A percentile compares a stretch with the other conserved stretches of the same genome.
Conservation (phyloP, 2,888 invertebrate species). For the Gymnoscelis rufifasciata region DNA sequence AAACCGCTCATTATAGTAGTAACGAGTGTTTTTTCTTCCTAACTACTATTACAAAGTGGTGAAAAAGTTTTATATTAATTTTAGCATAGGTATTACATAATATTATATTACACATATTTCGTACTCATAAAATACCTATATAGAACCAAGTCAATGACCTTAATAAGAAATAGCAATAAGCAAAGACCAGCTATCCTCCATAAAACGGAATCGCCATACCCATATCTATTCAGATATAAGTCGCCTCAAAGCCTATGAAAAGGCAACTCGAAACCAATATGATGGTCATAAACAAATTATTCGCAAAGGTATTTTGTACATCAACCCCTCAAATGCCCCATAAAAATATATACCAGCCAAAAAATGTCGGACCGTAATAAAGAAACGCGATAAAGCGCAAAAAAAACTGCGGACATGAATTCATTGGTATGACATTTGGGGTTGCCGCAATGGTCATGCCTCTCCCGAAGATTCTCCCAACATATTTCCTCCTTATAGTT, state of each 20-base stretch:
- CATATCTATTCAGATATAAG: too few species aligned
- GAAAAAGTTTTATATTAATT: too few species aligned
- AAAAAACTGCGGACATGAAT: slow-evolving; percentile 76
- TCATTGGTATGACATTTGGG: slow-evolving; percentile 78
- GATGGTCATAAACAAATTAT: slow-evolving; percentile 71
- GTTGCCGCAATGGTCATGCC: slow-evolving; percentile 65
- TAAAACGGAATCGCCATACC: slow-evolving; percentile 18
- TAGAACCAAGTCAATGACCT: background rate
- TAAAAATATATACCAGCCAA: slow-evolving; percentile 52
- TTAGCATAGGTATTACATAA: too few species aligned
- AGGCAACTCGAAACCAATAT: slow-evolving; percentile 61
- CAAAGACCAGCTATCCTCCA: slow-evolving; percentile 9
- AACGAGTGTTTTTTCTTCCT: too few species aligned
- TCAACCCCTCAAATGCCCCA: slow-evolving; percentile 54
- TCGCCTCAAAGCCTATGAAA: too few species aligned
- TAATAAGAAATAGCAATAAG: slow-evolving; percentile 9
- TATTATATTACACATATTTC: too few species aligned
- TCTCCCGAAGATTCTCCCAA: slow-evolving; percentile 45
- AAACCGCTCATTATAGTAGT: too few species aligned
- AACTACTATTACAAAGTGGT: too few species aligned
- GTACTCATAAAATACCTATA: too few species aligned
- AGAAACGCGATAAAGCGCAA: slow-evolving; percentile 73
- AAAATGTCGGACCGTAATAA: slow-evolving; percentile 73
- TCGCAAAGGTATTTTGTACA: slow-evolving; percentile 47
- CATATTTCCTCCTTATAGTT: slow-evolving; percentile 76